Evolutionary conservation across 2,888 invertebrate species (phyloP).

Genomic region (Pollenia angustigena): DNA sequence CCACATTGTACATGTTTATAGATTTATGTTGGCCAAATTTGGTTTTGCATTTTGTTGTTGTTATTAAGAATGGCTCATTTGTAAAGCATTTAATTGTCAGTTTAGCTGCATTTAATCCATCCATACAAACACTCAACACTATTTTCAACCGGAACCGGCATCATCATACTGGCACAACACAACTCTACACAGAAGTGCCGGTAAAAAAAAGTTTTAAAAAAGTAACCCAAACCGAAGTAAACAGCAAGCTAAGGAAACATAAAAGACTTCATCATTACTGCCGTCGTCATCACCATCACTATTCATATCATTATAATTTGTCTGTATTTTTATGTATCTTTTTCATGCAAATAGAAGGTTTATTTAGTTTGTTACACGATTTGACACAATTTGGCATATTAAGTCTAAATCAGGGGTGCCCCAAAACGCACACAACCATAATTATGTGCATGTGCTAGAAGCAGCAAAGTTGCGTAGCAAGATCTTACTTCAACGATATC

Average conservation of each 20-base stretch:
- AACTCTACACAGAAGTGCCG: conserved; percentile 41
- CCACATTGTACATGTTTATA: conserved; percentile 45
- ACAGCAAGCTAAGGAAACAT: conserved; percentile 45
- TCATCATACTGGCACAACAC: conserved; percentile 26
- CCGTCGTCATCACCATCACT: conserved; percentile 38
- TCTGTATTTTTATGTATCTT: conserved; percentile 17
- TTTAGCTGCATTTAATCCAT: conserved; percentile 72
- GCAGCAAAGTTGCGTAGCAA: no score
- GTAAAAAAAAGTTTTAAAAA: conserved; percentile 37
- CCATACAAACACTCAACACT: conserved; percentile 68
- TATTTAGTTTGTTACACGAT: neutral
- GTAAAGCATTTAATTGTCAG: conserved; percentile 74
- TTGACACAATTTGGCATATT: neutral
- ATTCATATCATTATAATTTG: conserved; percentile 70
- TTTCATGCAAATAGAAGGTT: neutral
- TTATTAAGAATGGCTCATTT: conserved; percentile 70
- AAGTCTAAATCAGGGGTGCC: no score
- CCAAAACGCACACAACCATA: no score
- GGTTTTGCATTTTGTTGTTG: conserved; percentile 64
- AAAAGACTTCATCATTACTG: conserved; percentile 61
- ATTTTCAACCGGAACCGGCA: conserved; percentile 68
- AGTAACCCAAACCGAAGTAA: conserved; percentile 37
- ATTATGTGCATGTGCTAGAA: no score
- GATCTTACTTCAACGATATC: no score
- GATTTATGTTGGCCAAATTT: conserved; percentile 67